Base-by-base conservation (phyloP, 2,888 invertebrate genomes). In the Dicycla oo region DNA sequence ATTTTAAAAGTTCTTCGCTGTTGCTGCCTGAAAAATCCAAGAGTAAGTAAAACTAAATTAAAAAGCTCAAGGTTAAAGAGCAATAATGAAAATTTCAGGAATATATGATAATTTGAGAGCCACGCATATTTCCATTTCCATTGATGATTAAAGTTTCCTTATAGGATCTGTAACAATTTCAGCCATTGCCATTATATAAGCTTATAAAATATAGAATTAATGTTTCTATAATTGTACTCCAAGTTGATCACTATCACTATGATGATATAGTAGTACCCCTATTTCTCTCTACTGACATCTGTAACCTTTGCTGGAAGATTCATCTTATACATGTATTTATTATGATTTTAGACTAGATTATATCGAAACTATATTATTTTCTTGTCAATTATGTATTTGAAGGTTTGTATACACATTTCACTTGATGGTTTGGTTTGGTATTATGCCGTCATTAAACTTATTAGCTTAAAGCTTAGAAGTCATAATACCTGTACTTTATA, bases 261-360 rank as follows among this genome's bases (percentile, higher is more conserved):
- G 18, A 75, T 61, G 23, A 53, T 60, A 58, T 20, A 49, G 30
- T 56, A 49, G 30, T 34, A 34, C 34, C 4, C 60, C 11, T 3
- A 54, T 78, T 68, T 69, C 53, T 72, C 56, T 65, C 23, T 45
- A 62, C 45, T 62, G 34, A 56, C 51, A 47, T 7, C 23, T 20
- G 6, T 53, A 13, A 53, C 56, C 47, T 81, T 62, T 1, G 7
- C 38, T 51, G 2, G 18, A 1, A 63, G 54, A 49, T 64, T 56
- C 13, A 62, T 68, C 60, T 23, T 23, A 23, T 38, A n/a, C 54
- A 30, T 10, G 1, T 3, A 53, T 56, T 61, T 79, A 34, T 56
- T 20, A 56, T 38, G 11, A n/a, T n/a, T n/a, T n/a, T n/a, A n/a
- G n/a, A 45, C 6, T 2, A 63, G 45, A 40, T 54, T 7, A 23